Conservation (phyloP, 2,888 invertebrate genomes). For the Aromia moschata region DNA sequence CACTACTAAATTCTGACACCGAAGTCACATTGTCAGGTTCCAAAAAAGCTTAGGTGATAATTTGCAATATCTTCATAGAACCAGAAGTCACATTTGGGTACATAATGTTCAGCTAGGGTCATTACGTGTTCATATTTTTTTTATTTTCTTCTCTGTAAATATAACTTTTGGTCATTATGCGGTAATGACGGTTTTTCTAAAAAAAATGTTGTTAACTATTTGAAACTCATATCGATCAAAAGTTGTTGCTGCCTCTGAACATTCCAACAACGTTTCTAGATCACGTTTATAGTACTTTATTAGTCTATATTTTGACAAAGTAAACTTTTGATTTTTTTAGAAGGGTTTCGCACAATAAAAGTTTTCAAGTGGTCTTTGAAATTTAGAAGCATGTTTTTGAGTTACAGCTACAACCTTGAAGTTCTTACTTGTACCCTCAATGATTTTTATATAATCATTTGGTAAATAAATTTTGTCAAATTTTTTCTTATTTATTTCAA, state of each 20-base stretch:
- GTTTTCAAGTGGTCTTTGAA: constrained; percentile 11
- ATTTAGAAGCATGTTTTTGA: constrained; percentile 24
- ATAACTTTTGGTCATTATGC: constrained; percentile 18
- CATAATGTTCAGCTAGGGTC: constrained; percentile 21
- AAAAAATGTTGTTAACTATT: constrained; percentile 5
- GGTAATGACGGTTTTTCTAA: constrained; percentile 2
- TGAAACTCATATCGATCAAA: constrained; percentile 5
- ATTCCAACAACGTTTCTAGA: constrained; percentile 16
- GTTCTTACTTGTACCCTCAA: constrained; percentile 14
- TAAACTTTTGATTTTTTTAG: constrained; percentile 25
- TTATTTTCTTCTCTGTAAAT: constrained; percentile 16
- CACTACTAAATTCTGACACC: no score
- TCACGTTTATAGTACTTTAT: constrained; percentile 11
- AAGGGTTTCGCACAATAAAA: constrained; percentile 20
- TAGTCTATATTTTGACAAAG: constrained; percentile 22
- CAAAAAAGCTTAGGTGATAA: no score
- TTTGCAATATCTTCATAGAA: no score
- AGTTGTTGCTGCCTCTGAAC: constrained; percentile 9
- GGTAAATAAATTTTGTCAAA: constrained; percentile 17
- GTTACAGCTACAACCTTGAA: constrained; percentile 20
- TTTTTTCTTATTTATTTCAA: constrained; percentile 21
- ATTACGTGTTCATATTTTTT: constrained; percentile 27
- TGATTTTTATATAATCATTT: constrained; percentile 23
- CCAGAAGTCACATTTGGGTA: constrained; percentile 12
- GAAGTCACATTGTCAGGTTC: constrained; percentile 1